A percentile compares a stretch with the other conserved stretches of the same genome.
These are phyloP conservation scores for Gadopsis bispinosus DNA, from an alignment of 2,797 vertebrate species.

Conservation along the genomic window DNA sequence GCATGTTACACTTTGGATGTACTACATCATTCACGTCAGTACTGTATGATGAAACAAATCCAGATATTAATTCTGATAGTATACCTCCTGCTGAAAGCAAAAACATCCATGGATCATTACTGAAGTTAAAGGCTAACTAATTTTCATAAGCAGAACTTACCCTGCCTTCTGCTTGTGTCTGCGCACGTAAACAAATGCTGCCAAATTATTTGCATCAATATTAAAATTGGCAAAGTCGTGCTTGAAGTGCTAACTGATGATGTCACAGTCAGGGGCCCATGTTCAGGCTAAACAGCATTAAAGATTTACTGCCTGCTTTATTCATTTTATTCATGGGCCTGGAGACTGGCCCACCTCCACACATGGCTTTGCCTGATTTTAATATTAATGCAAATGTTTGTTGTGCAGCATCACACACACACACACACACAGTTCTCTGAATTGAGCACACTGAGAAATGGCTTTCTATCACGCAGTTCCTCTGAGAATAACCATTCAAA, in stretches of 20 bases:
- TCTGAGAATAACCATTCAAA: conserved; percentile 26
- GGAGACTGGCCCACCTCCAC: conserved; percentile 26
- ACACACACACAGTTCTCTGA: conserved; percentile 2
- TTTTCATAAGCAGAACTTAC: background rate
- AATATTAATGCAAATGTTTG: conserved; percentile 61
- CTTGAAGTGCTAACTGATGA: conserved; percentile 48
- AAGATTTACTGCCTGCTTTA: conserved; percentile 50
- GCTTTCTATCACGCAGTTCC: conserved; percentile 22
- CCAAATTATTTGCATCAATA: conserved; percentile 31
- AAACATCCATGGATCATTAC: background rate
- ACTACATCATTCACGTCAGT: background rate
- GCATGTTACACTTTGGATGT: background rate
- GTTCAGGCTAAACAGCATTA: conserved; percentile 55
- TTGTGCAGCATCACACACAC: conserved; percentile 11
- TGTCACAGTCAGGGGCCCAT: conserved; percentile 40
- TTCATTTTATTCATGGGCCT: conserved; percentile 62
- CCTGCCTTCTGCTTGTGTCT: background rate
- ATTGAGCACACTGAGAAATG: conserved; percentile 19
- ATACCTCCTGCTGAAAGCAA: background rate
- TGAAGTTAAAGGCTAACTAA: background rate
- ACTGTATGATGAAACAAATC: conserved; percentile 3
- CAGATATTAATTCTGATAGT: background rate
- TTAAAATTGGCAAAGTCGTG: conserved; percentile 43
- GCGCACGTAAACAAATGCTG: background rate
- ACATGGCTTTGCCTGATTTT: conserved; percentile 24